These are phyloP conservation scores for Apotomis betuletana DNA, from an alignment of 2,888 invertebrate species.

Conservation along the genomic window DNA sequence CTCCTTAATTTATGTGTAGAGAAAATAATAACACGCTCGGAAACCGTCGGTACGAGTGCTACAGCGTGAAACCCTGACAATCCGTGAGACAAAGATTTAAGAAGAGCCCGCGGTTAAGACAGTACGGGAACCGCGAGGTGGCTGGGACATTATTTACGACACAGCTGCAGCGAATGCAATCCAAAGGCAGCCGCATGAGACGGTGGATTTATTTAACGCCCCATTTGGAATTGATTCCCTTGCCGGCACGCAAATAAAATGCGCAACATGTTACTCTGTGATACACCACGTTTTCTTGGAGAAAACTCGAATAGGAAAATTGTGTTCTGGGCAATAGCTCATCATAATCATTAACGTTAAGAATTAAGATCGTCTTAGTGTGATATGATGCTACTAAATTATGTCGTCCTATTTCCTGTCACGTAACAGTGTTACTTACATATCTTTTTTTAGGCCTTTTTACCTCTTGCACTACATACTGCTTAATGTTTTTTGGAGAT, in stretches of 20 bases:
- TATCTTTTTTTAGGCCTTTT: too few species aligned
- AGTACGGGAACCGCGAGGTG: conserved; percentile 45
- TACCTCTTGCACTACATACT: too few species aligned
- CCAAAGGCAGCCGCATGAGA: conserved; percentile 55
- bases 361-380: too few species aligned
- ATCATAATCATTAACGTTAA: too few species aligned
- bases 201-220: conserved; percentile 60
- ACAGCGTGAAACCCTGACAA: conserved; percentile 26
- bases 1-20: background rate
- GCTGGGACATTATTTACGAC: conserved; percentile 57
- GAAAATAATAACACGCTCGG: conserved; percentile 15
- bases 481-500: too few species aligned
- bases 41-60: conserved; percentile 8
- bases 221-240: conserved; percentile 56
- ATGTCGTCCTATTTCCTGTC: too few species aligned
- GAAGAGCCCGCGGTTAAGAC: conserved; percentile 41
- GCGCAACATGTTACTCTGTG: conserved; percentile 49
- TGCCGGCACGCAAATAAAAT: conserved; percentile 53
- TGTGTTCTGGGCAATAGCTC: background rate
- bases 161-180: conserved; percentile 62
- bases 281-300: conserved; percentile 30
- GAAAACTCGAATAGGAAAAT: background rate
- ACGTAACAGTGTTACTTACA: too few species aligned
- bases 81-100: conserved; percentile 39
- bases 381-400: too few species aligned